Percentiles rank a stretch among this genome's conserved stretches.
Conservation (phyloP, 2,888 invertebrate genomes). For the Oconnorella tubifera region DNA sequence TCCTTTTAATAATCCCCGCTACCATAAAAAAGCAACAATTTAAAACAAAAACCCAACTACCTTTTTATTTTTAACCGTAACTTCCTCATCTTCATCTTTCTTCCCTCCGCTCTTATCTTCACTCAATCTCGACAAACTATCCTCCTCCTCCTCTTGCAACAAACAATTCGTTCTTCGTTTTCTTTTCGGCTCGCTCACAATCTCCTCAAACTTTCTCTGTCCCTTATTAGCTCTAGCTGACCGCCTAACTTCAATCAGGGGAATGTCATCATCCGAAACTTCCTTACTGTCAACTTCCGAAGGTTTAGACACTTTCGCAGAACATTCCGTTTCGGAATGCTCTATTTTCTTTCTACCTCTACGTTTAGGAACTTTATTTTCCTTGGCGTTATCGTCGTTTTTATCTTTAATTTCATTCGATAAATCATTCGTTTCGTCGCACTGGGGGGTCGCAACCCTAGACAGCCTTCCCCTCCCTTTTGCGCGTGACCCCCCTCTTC, state of each 20-base stretch:
- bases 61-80: slow-evolving; percentile 7
- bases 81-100: slow-evolving; percentile 22
- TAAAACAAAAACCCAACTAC: slow-evolving; percentile 1
- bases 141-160: slow-evolving; percentile 6
- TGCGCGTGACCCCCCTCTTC: not conserved
- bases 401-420: not conserved
- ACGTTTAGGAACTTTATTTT: not conserved
- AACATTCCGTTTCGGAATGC: not conserved
- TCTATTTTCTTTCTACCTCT: not conserved
- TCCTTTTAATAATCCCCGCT: too few relatives aligned
- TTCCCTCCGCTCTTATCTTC: slow-evolving; percentile 21
- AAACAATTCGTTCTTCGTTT: slow-evolving; percentile 17
- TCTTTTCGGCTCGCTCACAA: slow-evolving; percentile 20
- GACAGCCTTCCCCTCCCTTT: not conserved
- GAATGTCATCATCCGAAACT: slow-evolving; percentile 15
- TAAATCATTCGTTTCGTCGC: not conserved
- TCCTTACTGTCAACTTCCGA: not conserved
- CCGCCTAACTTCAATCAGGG: slow-evolving; percentile 25
- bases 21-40: too few relatives aligned
- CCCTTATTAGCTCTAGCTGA: slow-evolving; percentile 34
- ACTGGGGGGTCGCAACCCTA: not conserved
- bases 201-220: slow-evolving; percentile 25
- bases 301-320: not conserved
- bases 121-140: slow-evolving; percentile 13
- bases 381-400: slow-evolving; percentile 6